Evolutionary conservation across 1,140 invertebrate genomes (phyloP).

Genomic region (Drosophila neocordata): DNA sequence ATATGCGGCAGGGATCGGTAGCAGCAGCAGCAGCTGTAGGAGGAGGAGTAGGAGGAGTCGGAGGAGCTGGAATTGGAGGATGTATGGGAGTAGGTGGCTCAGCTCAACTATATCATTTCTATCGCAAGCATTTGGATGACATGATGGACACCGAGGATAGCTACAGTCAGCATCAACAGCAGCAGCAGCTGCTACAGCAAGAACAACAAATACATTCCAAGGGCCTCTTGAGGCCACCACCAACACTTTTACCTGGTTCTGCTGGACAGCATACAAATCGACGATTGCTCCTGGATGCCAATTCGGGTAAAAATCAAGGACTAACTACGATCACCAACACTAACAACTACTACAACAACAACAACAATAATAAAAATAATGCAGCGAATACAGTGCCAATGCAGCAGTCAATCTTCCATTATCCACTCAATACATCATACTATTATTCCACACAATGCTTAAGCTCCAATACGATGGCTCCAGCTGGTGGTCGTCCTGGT

Average conservation of each 20-base stretch:
- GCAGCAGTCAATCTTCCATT: conserved; percentile 36
- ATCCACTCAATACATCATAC: conserved; percentile 51
- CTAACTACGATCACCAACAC: conserved; percentile 54
- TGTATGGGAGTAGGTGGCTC: conserved; percentile 41
- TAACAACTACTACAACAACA: conserved; percentile 39
- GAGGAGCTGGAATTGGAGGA: conserved; percentile 35
- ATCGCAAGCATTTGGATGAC: conserved; percentile 56
- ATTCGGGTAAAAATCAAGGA: conserved; percentile 76
- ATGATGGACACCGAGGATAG: conserved; percentile 79
- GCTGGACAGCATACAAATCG: conserved; percentile 56
- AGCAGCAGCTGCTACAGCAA: conserved; percentile 49
- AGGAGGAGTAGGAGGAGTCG: conserved; percentile 40
- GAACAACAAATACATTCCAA: conserved; percentile 72
- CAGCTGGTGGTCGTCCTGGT: conserved; percentile 21
- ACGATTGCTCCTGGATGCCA: conserved; percentile 69
- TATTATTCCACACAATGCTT: conserved; percentile 69
- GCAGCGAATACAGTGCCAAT: conserved; percentile 28
- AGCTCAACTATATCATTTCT: conserved; percentile 67
- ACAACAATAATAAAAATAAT: conserved; percentile 38
- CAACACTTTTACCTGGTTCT: conserved; percentile 33
- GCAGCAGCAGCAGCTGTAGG: conserved; percentile 35
- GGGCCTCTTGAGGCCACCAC: conserved; percentile 60
- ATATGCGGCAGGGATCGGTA: conserved; percentile 59
- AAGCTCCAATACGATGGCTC: conserved; percentile 14
- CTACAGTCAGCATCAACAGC: conserved; percentile 46